Conservation (phyloP, 2,113 vertebrate genomes). For the Lagopus muta region DNA sequence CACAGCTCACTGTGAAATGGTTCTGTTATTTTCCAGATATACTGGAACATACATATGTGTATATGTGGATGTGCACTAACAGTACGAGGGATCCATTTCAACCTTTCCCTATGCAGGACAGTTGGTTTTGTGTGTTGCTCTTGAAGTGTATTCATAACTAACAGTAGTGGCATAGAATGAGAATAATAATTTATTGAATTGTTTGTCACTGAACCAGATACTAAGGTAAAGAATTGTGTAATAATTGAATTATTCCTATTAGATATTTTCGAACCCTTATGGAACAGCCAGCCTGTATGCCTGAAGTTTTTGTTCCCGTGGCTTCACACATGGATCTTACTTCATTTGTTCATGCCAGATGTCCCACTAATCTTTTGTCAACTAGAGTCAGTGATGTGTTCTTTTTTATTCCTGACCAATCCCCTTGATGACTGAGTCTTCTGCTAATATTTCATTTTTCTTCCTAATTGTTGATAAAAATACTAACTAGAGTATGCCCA, state of each 20-base stretch:
- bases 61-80: constrained; percentile 58
- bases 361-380: background rate
- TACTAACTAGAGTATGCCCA: background rate
- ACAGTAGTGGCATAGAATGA: background rate
- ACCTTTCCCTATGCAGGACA: constrained; percentile 35
- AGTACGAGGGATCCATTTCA: constrained; percentile 27
- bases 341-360: background rate
- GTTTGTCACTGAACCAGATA: constrained; percentile 9
- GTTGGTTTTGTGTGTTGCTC: constrained; percentile 39
- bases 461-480: background rate
- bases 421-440: background rate
- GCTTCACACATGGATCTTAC: background rate
- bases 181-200: constrained; percentile 38
- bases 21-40: no score
- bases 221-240: background rate
- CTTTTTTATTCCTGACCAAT: background rate
- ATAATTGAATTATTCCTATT: background rate
- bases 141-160: constrained; percentile 1
- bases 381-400: background rate
- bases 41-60: no score
- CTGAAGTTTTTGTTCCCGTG: background rate
- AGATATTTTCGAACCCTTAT: background rate
- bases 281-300: background rate
- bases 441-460: background rate
- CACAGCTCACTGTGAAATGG: no score